phyloP scores from a whole-genome alignment of 2,888 invertebrate species.

The Prosapia bicincta region DNA sequence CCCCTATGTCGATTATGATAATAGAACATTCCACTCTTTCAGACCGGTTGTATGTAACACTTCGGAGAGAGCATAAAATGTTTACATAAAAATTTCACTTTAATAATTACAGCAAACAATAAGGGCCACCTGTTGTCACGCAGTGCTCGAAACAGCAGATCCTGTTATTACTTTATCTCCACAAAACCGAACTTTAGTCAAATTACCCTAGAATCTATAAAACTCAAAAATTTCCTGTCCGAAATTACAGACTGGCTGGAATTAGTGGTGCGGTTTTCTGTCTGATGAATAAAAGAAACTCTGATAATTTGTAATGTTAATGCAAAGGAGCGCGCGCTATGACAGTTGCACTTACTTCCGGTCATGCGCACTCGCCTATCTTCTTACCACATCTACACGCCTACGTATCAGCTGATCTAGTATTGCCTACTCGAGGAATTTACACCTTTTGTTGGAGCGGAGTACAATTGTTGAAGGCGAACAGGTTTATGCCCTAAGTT shows the following conservation, averaged over 20 bases:
- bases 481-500: background rate
- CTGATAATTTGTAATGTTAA: constrained; percentile 21
- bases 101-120: too few relatives aligned
- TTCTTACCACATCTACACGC: background rate
- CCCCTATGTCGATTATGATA: too few relatives aligned
- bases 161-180: background rate
- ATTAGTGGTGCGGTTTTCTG: background rate
- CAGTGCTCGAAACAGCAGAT: background rate
- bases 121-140: too few relatives aligned
- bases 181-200: too few relatives aligned
- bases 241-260: background rate
- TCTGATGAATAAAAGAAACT: constrained; percentile 21
- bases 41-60: too few relatives aligned
- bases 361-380: constrained; percentile 6
- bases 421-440: background rate
- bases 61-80: too few relatives aligned
- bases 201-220: background rate
- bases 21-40: too few relatives aligned
- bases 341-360: constrained; percentile 9
- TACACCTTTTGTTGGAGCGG: background rate
- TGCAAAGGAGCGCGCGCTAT: constrained; percentile 1
- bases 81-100: too few relatives aligned
- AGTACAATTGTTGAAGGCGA: background rate
- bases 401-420: background rate
- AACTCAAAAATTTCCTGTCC: background rate